These are phyloP conservation scores for Sciaenops ocellatus DNA, from an alignment of 2,797 vertebrate species.

Conservation along the genomic window DNA sequence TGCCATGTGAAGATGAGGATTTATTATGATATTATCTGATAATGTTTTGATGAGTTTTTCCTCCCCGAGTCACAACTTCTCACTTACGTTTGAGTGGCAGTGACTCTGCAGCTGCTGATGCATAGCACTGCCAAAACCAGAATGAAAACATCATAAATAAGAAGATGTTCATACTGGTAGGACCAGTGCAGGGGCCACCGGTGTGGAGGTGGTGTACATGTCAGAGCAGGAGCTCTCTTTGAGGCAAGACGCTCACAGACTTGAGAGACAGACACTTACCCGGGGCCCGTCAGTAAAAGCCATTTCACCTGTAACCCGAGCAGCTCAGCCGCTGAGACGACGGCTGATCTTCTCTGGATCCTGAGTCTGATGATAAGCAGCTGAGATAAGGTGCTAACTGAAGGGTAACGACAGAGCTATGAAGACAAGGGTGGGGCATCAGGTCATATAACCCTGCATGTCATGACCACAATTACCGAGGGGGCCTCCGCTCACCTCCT, in stretches of 20 bases:
- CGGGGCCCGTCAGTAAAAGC: conserved; percentile 45
- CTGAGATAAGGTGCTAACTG: conserved; percentile 71
- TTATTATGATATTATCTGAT: conserved; percentile 45
- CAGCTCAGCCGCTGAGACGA: conserved; percentile 49
- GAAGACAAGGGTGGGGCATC: conserved; percentile 64
- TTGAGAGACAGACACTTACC: conserved; percentile 41
- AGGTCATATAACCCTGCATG: conserved; percentile 57
- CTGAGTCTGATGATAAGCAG: conserved; percentile 72
- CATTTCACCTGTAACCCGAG: conserved; percentile 73
- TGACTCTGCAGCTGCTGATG: neutral
- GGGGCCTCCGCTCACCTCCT: conserved; percentile 55
- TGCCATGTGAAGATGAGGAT: conserved; percentile 55
- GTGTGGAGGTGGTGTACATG: conserved; percentile 43
- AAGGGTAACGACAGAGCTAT: conserved; percentile 70
- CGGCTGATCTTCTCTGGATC: conserved; percentile 64
- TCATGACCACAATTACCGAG: conserved; percentile 47
- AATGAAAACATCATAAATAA: conserved; percentile 15
- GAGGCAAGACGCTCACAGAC: conserved; percentile 43
- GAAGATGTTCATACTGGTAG: neutral
- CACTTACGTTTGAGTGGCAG: neutral
- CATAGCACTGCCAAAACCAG: neutral
- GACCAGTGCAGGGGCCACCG: neutral
- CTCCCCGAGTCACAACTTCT: conserved; percentile 37
- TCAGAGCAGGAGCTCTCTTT: conserved; percentile 61
- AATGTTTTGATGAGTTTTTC: conserved; percentile 25